Evolutionary conservation across 92 coral and sea anemone genomes (phyloP), one percentile per base, ranked within the genome.

Genomic region (Micromussa lordhowensis): DNA sequence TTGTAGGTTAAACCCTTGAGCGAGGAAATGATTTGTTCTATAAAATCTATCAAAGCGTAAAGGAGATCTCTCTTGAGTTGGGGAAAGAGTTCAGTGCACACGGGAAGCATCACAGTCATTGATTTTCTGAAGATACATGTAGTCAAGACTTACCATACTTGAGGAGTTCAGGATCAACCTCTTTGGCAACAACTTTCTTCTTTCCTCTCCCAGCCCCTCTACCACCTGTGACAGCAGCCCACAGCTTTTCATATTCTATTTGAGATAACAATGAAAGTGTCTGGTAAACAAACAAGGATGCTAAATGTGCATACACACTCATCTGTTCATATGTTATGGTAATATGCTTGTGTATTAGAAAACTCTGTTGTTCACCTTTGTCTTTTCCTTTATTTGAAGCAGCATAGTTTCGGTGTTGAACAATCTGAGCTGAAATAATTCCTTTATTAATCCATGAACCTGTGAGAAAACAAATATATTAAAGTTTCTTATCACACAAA

Each of bases 221-320:
- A 1, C 99, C 99, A 14, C 99, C 98, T 36, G 98, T 96, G 29
- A 96, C 99, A 68, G 99, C 99, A 13, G 94, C 92, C 99, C 99
- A 98, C 3, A 98, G 94, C 29, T 93, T 96, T 21, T 98, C 95
- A 85, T 98, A 98, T 30, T 98, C 99, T 84, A 87, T 91, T 92
- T 75, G 1, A 36, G 51, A 29, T n/a, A 19, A 74, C 48, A 44
- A 2, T 29, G 35, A 17, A 70, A 68, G 24, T 63, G 68, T 4
- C 29, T 63, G 68, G 14, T 63, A 5, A 0, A 63, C 2, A 13
- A 63, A 63, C 30, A 63, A 63, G 68, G 68, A 6, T 22, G 68
- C 1, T 22, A 6, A 63, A 63, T 63, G 68, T 22, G 24, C 26
- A 63, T 24, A 63, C 29, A 40, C 51, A 44, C 51, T 44, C 0